Percentiles rank a stretch among this genome's conserved stretches.
Conservation (phyloP, 1,140 invertebrate species). For the Orussus abietinus region DNA sequence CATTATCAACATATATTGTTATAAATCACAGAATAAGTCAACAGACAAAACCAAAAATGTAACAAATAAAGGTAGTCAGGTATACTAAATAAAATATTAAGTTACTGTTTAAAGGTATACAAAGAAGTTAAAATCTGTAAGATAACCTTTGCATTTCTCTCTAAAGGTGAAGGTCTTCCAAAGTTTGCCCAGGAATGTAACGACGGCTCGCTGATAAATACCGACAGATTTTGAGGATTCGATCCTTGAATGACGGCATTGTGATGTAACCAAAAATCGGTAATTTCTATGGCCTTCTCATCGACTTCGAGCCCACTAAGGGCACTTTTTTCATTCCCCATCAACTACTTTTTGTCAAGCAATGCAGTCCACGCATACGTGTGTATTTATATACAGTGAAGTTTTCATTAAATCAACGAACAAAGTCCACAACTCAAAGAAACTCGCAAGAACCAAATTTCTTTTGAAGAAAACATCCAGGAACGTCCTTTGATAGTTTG, state of each 20-base stretch:
- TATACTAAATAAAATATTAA: slow-evolving; percentile 5
- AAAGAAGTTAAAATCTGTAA: not conserved
- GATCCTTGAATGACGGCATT: slow-evolving; percentile 59
- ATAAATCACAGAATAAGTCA: slow-evolving; percentile 10
- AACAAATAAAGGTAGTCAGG: not conserved
- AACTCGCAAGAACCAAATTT: too few species aligned
- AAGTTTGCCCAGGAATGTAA: slow-evolving; percentile 57
- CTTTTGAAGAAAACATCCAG: too few species aligned
- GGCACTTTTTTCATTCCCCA: slow-evolving; percentile 74
- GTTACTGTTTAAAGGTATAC: too few species aligned
- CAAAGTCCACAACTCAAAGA: too few species aligned
- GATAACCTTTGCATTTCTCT: slow-evolving; percentile 66
- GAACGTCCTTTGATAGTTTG: too few species aligned
- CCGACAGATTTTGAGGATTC: slow-evolving; percentile 61
- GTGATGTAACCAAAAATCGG: slow-evolving; percentile 74
- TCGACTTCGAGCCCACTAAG: slow-evolving; percentile 68
- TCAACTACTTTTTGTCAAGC: slow-evolving; percentile 34
- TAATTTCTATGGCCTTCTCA: slow-evolving; percentile 68
- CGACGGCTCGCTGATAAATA: slow-evolving; percentile 67
- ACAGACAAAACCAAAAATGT: not conserved
- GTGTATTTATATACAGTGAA: too few species aligned
- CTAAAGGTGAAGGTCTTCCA: slow-evolving; percentile 64
- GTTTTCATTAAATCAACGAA: too few species aligned
- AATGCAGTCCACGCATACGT: too few species aligned
- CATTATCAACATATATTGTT: not conserved